Percentiles rank a stretch among this genome's conserved stretches.
Conservation (phyloP, 1,140 invertebrate species). For the Uloborus diversus region DNA sequence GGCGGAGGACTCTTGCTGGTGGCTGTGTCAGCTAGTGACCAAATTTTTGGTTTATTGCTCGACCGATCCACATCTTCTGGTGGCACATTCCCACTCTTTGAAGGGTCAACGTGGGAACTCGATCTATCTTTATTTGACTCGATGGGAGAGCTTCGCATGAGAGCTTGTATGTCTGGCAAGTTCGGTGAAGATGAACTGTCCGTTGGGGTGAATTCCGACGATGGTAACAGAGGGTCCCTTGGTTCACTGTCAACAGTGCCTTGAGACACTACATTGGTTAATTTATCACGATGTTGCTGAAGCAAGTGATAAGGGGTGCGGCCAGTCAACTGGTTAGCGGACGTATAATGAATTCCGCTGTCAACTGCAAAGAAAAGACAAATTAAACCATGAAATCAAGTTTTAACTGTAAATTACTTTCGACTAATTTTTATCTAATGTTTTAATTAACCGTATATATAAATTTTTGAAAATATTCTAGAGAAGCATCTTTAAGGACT, state of each 20-base stretch:
- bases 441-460: too few species aligned
- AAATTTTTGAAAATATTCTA: too few species aligned
- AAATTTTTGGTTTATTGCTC: slow-evolving; percentile 87
- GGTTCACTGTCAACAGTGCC: not conserved
- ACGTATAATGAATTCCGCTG: slow-evolving; percentile 20
- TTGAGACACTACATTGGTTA: not conserved
- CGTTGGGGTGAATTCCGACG: slow-evolving; percentile 43
- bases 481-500: too few species aligned
- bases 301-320: slow-evolving; percentile 27
- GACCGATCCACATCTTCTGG: slow-evolving; percentile 20
- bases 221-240: slow-evolving; percentile 4
- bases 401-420: too few species aligned
- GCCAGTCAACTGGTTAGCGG: slow-evolving; percentile 7
- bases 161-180: slow-evolving; percentile 35
- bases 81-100: not conserved
- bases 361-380: slow-evolving; percentile 25
- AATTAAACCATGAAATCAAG: too few species aligned
- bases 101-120: not conserved
- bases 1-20: slow-evolving; percentile 77
- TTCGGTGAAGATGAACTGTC: slow-evolving; percentile 47
- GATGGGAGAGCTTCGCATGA: slow-evolving; percentile 35
- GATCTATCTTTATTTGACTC: not conserved
- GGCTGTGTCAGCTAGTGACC: slow-evolving; percentile 95
- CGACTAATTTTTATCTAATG: too few species aligned
- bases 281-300: slow-evolving; percentile 29